Conservation (phyloP, 2,113 vertebrate species). For the Bostrychus sinensis region DNA sequence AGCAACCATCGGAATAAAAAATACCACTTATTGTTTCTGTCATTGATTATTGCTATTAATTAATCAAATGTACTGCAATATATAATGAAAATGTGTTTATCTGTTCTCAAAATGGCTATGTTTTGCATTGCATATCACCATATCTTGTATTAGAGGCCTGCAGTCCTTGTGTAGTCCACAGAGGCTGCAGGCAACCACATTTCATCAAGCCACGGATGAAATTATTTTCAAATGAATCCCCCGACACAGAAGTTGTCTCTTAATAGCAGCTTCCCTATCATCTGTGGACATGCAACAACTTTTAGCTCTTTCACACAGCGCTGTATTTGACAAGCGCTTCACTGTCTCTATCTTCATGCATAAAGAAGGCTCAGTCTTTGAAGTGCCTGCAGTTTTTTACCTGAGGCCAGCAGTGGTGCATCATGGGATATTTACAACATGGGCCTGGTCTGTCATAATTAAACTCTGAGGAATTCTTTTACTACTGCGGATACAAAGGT, state of each 20-base stretch:
- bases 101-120: not conserved
- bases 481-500: not conserved
- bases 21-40: not conserved
- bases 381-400: conserved; percentile 27
- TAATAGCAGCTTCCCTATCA: not conserved
- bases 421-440: conserved; percentile 22
- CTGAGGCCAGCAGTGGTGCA: conserved; percentile 30
- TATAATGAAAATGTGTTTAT: too few species aligned
- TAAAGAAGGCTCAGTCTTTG: conserved; percentile 21
- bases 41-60: too few species aligned
- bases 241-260: not conserved
- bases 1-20: not conserved
- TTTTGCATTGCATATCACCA: not conserved
- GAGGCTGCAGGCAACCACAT: not conserved
- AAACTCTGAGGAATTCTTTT: conserved; percentile 38
- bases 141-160: not conserved
- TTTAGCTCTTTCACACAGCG: conserved; percentile 5
- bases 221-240: conserved; percentile 1
- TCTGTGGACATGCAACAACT: conserved; percentile 13
- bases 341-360: not conserved
- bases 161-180: not conserved
- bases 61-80: too few species aligned
- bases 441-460: conserved; percentile 22
- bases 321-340: conserved; percentile 15
- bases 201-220: not conserved